Evolutionary conservation across 2,888 invertebrate genomes (phyloP).

Genomic region (Mermis nigrescens): DNA sequence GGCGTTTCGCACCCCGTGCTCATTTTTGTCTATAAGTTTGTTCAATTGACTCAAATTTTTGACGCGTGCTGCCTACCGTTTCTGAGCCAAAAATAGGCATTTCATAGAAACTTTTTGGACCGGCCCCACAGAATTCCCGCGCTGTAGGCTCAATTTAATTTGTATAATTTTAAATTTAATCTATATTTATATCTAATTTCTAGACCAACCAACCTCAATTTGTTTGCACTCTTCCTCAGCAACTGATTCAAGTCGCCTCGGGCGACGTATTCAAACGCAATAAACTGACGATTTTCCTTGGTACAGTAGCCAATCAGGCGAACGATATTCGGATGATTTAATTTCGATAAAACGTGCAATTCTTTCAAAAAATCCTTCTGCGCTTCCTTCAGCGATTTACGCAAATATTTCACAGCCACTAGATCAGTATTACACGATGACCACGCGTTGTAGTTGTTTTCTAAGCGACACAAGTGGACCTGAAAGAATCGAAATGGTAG

Average conservation of each 20-base stretch:
- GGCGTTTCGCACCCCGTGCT: no score
- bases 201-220: conserved; percentile 45
- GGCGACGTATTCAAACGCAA: conserved; percentile 71
- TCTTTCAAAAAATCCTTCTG: conserved; percentile 69
- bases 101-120: no score
- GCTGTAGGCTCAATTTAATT: no score
- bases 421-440: no score
- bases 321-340: conserved; percentile 64
- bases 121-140: no score
- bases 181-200: no score
- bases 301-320: conserved; percentile 60
- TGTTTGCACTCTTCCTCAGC: conserved; percentile 48
- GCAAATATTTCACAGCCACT: conserved; percentile 70
- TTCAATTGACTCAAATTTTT: no score
- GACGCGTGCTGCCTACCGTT: no score
- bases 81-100: no score
- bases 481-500: no score
- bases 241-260: conserved; percentile 62
- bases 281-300: conserved; percentile 61
- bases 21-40: no score
- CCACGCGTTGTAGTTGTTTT: background rate
- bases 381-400: conserved; percentile 51
- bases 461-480: background rate
- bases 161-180: no score
- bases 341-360: conserved; percentile 58